phyloP scores from a whole-genome alignment of 2,113 vertebrate species.

The Callaeas wilsoni region DNA sequence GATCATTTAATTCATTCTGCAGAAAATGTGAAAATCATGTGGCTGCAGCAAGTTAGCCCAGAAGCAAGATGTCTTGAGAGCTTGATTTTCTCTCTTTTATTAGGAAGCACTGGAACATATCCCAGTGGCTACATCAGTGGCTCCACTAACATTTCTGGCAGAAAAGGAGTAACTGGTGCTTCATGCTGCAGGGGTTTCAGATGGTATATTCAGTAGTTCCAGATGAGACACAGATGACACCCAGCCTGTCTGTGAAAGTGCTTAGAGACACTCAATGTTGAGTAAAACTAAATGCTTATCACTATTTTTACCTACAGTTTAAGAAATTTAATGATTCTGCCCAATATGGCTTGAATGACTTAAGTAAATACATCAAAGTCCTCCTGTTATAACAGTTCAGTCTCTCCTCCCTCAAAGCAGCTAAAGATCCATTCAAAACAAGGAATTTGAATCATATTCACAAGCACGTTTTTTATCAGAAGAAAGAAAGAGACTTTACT shows the following conservation, averaged over 20 bases:
- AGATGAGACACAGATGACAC: background rate
- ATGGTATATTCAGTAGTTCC: background rate
- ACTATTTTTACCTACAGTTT: background rate
- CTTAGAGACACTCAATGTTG: background rate
- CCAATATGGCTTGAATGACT: background rate
- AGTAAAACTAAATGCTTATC: background rate
- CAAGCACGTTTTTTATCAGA: background rate
- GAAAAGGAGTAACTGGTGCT: background rate
- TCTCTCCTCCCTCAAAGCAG: background rate
- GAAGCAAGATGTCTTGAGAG: conserved; percentile 18
- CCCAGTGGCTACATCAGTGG: background rate
- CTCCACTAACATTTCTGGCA: background rate
- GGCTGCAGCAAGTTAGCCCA: conserved; percentile 29
- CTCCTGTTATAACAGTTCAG: background rate
- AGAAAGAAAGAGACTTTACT: background rate
- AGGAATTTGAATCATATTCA: background rate
- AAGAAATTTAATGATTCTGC: background rate
- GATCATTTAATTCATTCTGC: conserved; percentile 50
- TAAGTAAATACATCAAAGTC: background rate
- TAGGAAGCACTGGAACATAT: conserved; percentile 23
- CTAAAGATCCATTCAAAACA: background rate
- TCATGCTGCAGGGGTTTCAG: conserved; percentile 12
- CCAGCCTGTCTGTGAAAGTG: background rate
- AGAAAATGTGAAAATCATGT: conserved; percentile 48
- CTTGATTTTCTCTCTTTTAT: conserved; percentile 30